A percentile compares a stretch with the other conserved stretches of the same genome.
Conservation (phyloP, 2,797 vertebrate species). For the Oreonectes daqikongensis region DNA sequence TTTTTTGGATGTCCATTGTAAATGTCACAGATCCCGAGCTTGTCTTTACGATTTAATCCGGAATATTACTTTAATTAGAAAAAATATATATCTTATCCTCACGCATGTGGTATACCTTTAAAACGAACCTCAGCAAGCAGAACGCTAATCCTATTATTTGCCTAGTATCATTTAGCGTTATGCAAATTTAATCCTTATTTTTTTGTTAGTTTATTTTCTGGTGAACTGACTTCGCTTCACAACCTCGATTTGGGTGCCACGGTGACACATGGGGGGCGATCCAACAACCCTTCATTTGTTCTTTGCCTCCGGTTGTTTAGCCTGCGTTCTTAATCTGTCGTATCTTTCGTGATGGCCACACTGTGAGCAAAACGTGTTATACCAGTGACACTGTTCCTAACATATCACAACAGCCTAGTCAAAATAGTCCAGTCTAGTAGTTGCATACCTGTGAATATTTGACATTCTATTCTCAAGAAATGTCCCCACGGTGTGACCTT, state of each 20-base stretch:
- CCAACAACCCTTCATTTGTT: too few relatives aligned
- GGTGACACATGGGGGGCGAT: too few relatives aligned
- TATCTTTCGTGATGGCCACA: too few relatives aligned
- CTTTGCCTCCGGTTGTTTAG: too few relatives aligned
- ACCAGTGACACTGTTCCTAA: neutral
- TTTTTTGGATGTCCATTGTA: neutral
- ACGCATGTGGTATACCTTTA: neutral
- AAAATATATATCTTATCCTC: neutral
- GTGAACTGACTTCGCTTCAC: too few relatives aligned
- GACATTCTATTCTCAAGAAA: neutral
- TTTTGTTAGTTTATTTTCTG: too few relatives aligned
- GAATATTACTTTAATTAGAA: neutral
- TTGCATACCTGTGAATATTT: neutral
- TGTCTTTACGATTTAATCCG: neutral
- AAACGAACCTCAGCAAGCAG: conserved; percentile 19
- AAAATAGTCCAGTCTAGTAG: neutral
- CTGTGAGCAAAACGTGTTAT: too few relatives aligned
- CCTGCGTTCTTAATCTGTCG: too few relatives aligned
- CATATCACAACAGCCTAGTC: conserved; percentile 5
- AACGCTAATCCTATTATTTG: conserved; percentile 19
- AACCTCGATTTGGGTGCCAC: too few relatives aligned
- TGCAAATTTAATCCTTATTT: conserved; percentile 2
- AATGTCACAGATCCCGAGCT: neutral
- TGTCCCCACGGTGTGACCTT: neutral
- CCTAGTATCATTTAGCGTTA: conserved; percentile 34